phyloP scores from a whole-genome alignment of 2,888 invertebrate genomes.

The Sicus ferrugineus region DNA sequence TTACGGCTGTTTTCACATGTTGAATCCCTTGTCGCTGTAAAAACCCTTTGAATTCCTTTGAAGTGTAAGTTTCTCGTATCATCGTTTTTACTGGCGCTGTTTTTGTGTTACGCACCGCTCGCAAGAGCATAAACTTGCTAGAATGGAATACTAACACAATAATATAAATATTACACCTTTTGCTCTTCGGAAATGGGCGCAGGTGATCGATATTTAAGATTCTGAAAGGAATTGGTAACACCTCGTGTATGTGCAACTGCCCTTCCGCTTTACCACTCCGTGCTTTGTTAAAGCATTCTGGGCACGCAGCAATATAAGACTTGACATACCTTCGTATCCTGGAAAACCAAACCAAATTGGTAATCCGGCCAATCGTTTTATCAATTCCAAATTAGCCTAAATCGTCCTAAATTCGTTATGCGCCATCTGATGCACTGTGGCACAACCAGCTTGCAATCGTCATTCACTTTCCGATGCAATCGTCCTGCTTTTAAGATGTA shows the following conservation, averaged over 20 bases:
- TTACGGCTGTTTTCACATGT: conserved; percentile 33
- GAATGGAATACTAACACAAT: conserved; percentile 38
- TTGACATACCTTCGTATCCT: conserved; percentile 41
- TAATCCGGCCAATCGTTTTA: conserved; percentile 40
- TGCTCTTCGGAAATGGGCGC: conserved; percentile 40
- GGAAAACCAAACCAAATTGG: conserved; percentile 41
- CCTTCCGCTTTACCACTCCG: conserved; percentile 37
- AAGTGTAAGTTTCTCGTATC: conserved; percentile 23
- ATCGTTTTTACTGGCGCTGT: conserved; percentile 8
- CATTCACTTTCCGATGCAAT: conserved; percentile 13
- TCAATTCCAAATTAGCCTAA: conserved; percentile 40
- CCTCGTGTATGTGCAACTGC: conserved; percentile 36
- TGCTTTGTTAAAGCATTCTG: conserved; percentile 7
- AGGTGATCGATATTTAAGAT: conserved; percentile 41
- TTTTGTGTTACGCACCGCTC: conserved; percentile 27
- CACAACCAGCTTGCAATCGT: conserved; percentile 26
- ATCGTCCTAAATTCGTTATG: conserved; percentile 40
- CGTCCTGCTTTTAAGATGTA: conserved; percentile 15
- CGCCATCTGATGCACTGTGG: conserved; percentile 37
- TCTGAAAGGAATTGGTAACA: conserved; percentile 40
- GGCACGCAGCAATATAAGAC: conserved; percentile 36
- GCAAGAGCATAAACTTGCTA: conserved; percentile 34
- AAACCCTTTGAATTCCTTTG: conserved; percentile 27
- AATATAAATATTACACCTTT: conserved; percentile 37
- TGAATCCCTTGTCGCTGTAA: conserved; percentile 17